Percentiles rank a stretch among this genome's conserved stretches.
phyloP scores from a whole-genome alignment of 1,140 invertebrate species.

The Marisa cornuarietis region DNA sequence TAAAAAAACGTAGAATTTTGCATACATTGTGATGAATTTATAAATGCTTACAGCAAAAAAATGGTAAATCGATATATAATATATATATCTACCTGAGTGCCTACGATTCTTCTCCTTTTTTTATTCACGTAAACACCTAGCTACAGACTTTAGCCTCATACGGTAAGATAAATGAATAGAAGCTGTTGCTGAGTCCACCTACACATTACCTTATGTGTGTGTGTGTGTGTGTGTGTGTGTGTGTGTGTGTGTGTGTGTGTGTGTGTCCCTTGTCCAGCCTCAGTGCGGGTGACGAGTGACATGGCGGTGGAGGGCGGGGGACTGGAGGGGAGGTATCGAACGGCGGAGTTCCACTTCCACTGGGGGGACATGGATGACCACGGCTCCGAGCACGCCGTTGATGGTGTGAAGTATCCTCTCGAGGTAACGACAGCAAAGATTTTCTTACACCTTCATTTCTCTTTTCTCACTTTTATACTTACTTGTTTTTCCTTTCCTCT shows the following conservation, averaged over 20 bases:
- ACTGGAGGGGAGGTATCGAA: slow-evolving; percentile 32
- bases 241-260: not conserved
- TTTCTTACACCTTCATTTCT: no score
- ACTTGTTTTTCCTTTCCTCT: no score
- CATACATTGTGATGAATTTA: no score
- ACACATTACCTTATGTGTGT: slow-evolving; percentile 3
- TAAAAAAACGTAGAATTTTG: no score
- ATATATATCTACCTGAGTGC: not conserved
- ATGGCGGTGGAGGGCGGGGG: slow-evolving; percentile 33
- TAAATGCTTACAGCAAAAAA: no score
- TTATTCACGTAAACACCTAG: not conserved
- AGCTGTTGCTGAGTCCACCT: not conserved
- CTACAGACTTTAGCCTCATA: slow-evolving; percentile 6
- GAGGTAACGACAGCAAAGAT: slow-evolving; percentile 34
- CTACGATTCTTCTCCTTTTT: not conserved
- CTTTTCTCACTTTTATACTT: no score
- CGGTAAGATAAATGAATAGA: not conserved
- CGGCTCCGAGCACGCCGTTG: slow-evolving; percentile 51
- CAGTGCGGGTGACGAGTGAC: slow-evolving; percentile 25
- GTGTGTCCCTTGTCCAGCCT: slow-evolving; percentile 23
- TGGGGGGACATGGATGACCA: slow-evolving; percentile 42
- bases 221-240: not conserved
- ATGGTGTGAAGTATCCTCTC: slow-evolving; percentile 39
- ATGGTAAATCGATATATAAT: not conserved
- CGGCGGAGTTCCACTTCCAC: slow-evolving; percentile 53